Conservation (phyloP, 2,888 invertebrate genomes). For the Caenorhabditis panamensis region DNA sequence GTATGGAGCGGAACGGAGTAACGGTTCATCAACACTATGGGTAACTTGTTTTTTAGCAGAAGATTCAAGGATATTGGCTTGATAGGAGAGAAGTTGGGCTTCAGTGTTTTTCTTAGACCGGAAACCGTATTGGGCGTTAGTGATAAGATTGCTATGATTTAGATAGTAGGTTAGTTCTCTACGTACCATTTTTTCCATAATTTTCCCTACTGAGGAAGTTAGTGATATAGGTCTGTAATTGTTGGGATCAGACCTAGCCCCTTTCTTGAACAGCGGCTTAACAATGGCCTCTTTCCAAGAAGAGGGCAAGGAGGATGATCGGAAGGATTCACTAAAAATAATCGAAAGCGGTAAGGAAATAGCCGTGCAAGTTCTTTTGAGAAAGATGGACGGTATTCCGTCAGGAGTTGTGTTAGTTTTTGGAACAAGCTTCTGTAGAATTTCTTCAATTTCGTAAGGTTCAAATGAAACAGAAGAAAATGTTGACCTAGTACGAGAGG, state of each 20-base stretch:
- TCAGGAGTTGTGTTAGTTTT: slow-evolving; percentile 8
- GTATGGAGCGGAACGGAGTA: no score
- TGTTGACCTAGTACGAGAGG: background rate
- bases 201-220: slow-evolving; percentile 8
- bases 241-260: background rate
- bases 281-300: slow-evolving; percentile 9
- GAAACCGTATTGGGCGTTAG: slow-evolving; percentile 1
- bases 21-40: no score
- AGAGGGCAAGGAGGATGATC: background rate
- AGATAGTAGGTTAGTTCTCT: background rate
- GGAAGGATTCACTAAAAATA: slow-evolving; percentile 2
- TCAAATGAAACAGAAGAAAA: background rate
- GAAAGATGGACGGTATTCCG: background rate
- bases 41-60: background rate
- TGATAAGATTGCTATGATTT: background rate
- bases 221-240: slow-evolving; percentile 14
- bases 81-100: background rate
- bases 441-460: background rate
- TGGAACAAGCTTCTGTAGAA: background rate
- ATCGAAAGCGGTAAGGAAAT: background rate
- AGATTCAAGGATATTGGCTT: background rate
- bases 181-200: slow-evolving; percentile 3
- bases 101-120: slow-evolving; percentile 1
- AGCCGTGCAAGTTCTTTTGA: background rate
- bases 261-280: slow-evolving; percentile 10